Percentiles rank a stretch among this genome's conserved stretches.
phyloP scores from a whole-genome alignment of 2,797 vertebrate genomes.

The Sandelia bainsii region DNA sequence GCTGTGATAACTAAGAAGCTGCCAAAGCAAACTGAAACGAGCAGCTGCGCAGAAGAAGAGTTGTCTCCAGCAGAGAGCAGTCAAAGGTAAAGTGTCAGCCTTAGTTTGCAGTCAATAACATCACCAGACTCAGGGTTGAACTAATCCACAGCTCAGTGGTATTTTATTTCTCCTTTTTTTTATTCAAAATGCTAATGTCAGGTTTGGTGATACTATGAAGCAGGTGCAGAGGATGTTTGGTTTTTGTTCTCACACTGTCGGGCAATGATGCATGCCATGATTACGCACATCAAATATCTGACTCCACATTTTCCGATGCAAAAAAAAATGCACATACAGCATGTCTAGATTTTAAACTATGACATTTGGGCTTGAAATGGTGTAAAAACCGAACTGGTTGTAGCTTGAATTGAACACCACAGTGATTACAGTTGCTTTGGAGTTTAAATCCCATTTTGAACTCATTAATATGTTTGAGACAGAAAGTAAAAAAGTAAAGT shows the following conservation, averaged over 20 bases:
- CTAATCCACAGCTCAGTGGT: not conserved
- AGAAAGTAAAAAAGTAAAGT: not conserved
- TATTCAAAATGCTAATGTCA: conserved; percentile 4
- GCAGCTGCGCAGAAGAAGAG: not conserved
- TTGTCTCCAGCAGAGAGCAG: conserved; percentile 55
- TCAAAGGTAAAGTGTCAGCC: conserved; percentile 60
- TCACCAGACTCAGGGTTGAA: not conserved
- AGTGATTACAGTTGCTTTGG: not conserved
- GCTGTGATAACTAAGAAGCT: conserved; percentile 65
- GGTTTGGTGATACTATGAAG: not conserved
- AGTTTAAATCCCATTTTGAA: conserved; percentile 2
- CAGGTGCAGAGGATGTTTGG: conserved; percentile 18
- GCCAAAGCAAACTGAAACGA: conserved; percentile 25
- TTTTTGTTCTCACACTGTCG: not conserved
- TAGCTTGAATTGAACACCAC: not conserved
- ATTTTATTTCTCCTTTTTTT: not conserved
- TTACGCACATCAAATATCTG: not conserved
- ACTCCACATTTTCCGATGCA: not conserved
- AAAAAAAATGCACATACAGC: not conserved
- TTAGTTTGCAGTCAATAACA: not conserved
- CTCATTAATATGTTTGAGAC: not conserved
- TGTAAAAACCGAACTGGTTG: not conserved
- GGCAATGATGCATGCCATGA: not conserved
- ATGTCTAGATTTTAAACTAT: not conserved
- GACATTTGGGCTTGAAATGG: not conserved